phyloP scores from a whole-genome alignment of 2,797 vertebrate genomes.

The Bradypodion ventrale region DNA sequence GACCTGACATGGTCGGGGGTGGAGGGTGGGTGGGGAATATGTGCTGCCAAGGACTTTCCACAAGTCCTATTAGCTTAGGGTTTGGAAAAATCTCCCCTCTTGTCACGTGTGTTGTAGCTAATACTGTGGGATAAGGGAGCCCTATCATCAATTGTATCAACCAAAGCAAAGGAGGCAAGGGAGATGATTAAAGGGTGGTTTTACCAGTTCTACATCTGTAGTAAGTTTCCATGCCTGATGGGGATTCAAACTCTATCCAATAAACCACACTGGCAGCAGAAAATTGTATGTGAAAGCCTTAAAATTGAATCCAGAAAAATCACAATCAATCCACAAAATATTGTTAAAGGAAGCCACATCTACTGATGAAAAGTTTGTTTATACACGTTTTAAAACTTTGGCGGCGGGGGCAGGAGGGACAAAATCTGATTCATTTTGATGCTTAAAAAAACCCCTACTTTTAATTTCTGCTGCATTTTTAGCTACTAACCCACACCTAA shows the following conservation, averaged over 20 bases:
- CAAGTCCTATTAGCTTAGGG: too few relatives aligned
- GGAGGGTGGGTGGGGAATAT: too few relatives aligned
- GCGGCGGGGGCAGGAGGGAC: constrained; percentile 24
- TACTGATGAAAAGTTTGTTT: constrained; percentile 46
- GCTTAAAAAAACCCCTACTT: constrained; percentile 53
- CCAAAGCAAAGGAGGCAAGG: too few relatives aligned
- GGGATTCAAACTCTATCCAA: not conserved
- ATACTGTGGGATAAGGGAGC: too few relatives aligned
- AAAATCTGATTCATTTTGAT: constrained; percentile 58
- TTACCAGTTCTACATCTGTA: too few relatives aligned
- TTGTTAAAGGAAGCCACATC: not conserved
- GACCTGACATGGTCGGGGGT: too few relatives aligned
- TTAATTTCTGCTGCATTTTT: constrained; percentile 64
- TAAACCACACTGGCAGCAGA: not conserved
- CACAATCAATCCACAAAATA: constrained; percentile 3
- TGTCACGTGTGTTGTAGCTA: too few relatives aligned
- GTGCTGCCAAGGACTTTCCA: too few relatives aligned
- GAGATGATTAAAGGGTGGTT: too few relatives aligned
- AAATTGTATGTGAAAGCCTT: not conserved
- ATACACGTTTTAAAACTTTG: constrained; percentile 42
- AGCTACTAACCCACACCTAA: constrained; percentile 35
- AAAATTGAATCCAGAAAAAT: constrained; percentile 9
- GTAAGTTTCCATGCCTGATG: not conserved
- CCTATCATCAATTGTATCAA: too few relatives aligned
- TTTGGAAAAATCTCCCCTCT: too few relatives aligned